Percentiles rank a stretch among this genome's conserved stretches.
phyloP scores from a whole-genome alignment of 2,888 invertebrate genomes.

The Callimorpha dominula region DNA sequence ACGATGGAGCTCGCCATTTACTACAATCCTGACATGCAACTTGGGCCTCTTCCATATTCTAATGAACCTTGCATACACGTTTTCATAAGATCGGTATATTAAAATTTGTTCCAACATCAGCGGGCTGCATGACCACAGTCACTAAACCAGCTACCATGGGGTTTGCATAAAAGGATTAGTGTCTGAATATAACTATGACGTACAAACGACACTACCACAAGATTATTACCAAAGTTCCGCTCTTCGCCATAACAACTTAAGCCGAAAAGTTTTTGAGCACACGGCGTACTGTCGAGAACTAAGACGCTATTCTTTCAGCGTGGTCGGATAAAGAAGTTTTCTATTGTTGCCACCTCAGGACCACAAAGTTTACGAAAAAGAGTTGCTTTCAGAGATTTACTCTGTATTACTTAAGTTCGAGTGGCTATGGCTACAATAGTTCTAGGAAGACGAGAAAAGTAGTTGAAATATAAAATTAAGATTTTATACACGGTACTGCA shows the following conservation, averaged over 20 bases:
- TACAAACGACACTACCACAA: constrained; percentile 11
- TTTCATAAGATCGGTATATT: too few species aligned
- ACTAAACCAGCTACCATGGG: neutral
- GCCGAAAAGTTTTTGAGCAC: constrained; percentile 28
- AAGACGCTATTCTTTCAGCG: constrained; percentile 30
- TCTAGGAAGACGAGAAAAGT: constrained; percentile 3
- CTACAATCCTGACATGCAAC: too few species aligned
- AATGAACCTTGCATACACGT: too few species aligned
- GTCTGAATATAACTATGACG: neutral
- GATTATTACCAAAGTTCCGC: constrained; percentile 11
- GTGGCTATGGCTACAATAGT: constrained; percentile 20
- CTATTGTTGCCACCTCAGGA: constrained; percentile 35
- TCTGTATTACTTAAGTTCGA: constrained; percentile 28
- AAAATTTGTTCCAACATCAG: too few species aligned
- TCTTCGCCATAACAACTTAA: constrained; percentile 24
- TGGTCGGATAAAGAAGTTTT: constrained; percentile 33
- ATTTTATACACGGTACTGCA: neutral
- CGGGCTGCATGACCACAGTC: too few species aligned
- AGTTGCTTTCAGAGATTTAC: constrained; percentile 41
- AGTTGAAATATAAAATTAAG: neutral
- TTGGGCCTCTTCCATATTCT: too few species aligned
- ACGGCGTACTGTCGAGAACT: constrained; percentile 20
- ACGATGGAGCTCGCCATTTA: too few species aligned
- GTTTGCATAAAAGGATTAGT: neutral
- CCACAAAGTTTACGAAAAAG: constrained; percentile 39